Evolutionary conservation across 2,888 invertebrate species (phyloP), one percentile per base, ranked within the genome.

Genomic region (Drosophila gaucha): DNA sequence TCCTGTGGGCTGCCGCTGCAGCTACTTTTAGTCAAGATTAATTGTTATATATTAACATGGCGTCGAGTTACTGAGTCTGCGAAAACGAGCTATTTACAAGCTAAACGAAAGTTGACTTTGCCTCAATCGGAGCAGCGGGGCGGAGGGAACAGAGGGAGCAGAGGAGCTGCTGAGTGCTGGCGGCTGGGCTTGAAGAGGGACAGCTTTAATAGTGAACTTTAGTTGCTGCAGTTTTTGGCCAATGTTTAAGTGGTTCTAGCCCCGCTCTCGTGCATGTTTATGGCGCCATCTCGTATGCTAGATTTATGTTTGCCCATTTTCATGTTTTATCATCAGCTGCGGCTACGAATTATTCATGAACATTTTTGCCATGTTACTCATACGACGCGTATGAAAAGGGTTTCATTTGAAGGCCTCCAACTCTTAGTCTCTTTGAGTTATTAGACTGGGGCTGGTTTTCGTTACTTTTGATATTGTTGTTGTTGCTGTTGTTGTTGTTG

Each of bases 61-160:
- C 89, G 88, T 86, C 80, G 89, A 89, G 88, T 85, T 85, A 82
- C 84, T 71, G 88, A 89, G 85, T 85, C 88, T 88, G 87, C 76
- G 76, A 79, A 86, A 88, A 89, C 86, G 88, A 89, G 89, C 88
- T 88, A 90, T 89, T 89, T 86, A 86, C 89, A 86, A 90, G 90
- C 90, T 90, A 89, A 90, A 80, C 89, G 89, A 90, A 89, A 89
- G 85, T 88, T 79, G 85, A 84, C 77, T 89, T 90, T 89, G 76
- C 71, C 52, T 65, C 71, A 79, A 83, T 74, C 18, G 9, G 24
- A n/a, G 57, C 24, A 59, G 56, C 16, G n/a, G 1, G n/a, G n/a
- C n/a, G n/a, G n/a, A 2, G 14, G 12, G 12, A 14, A n/a, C 9
- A 16, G 6, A 2, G 0, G 3, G 2, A 9, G 2, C 3, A n/a